Percentiles rank a stretch among this genome's conserved stretches.
phyloP scores from a whole-genome alignment of 1,140 invertebrate genomes.

The Trachymyrmex septentrionalis region DNA sequence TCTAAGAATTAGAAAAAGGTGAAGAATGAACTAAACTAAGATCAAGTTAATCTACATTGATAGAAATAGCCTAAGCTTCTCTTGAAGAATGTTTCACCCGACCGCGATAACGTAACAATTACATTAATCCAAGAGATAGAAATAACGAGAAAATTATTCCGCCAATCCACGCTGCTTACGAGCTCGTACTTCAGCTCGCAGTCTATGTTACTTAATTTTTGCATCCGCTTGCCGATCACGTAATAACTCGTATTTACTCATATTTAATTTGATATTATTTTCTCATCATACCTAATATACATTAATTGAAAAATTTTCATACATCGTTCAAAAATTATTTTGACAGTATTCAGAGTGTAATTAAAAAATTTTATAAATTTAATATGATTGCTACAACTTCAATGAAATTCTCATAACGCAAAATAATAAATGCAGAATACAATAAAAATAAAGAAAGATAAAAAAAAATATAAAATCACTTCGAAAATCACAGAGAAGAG shows the following conservation, averaged over 20 bases:
- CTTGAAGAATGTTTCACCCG: constrained; percentile 8
- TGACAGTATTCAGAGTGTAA: too few relatives aligned
- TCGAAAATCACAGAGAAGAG: background rate
- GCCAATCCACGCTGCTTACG: background rate
- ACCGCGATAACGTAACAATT: constrained; percentile 48
- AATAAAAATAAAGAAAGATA: background rate
- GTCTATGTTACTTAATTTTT: background rate
- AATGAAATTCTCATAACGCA: background rate
- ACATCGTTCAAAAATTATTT: background rate
- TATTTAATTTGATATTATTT: background rate
- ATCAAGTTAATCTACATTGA: too few relatives aligned
- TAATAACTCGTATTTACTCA: background rate
- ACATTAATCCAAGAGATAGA: background rate
- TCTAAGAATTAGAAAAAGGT: too few relatives aligned
- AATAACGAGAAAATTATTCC: constrained; percentile 17
- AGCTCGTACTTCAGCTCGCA: background rate
- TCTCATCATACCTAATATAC: background rate
- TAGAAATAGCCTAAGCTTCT: constrained; percentile 25
- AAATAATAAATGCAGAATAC: background rate
- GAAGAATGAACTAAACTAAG: too few relatives aligned
- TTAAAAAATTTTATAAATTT: constrained; percentile 3
- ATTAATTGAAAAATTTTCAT: background rate
- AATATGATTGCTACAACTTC: background rate
- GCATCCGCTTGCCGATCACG: background rate
- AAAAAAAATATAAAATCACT: too few relatives aligned